phyloP scores from a whole-genome alignment of 2,113 vertebrate genomes.

The Corynorhinus townsendii region DNA sequence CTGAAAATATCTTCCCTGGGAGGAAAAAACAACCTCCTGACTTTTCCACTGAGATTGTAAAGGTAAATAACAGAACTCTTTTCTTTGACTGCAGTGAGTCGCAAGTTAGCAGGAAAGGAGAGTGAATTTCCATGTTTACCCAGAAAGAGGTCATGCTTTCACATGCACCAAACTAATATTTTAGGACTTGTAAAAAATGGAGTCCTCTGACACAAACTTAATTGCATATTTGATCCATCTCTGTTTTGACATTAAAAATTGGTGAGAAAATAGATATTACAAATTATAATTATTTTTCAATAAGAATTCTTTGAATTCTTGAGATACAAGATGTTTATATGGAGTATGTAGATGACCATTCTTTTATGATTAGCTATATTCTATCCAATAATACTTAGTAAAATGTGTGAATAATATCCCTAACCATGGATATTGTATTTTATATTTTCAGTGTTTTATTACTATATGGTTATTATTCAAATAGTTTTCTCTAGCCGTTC shows the following conservation, averaged over 20 bases:
- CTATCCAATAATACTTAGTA: constrained; percentile 30
- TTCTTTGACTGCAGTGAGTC: background rate
- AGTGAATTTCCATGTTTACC: background rate
- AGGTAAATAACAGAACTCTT: constrained; percentile 20
- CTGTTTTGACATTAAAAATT: constrained; percentile 44
- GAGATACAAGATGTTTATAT: constrained; percentile 3
- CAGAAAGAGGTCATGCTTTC: background rate
- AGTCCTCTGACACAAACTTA: background rate
- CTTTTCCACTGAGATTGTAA: background rate
- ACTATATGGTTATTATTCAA: constrained; percentile 59
- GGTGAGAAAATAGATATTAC: constrained; percentile 3
- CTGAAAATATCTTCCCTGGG: background rate
- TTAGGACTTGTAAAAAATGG: background rate
- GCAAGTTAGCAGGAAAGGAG: background rate
- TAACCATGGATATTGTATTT: constrained; percentile 52
- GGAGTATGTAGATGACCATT: background rate
- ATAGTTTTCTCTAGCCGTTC: constrained; percentile 66
- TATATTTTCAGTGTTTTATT: constrained; percentile 65
- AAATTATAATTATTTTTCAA: constrained; percentile 14
- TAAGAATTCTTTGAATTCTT: constrained; percentile 28
- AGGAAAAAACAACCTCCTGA: background rate
- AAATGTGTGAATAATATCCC: constrained; percentile 35
- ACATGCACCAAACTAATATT: background rate
- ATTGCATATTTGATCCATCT: constrained; percentile 18
- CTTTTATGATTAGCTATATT: constrained; percentile 35